These are phyloP conservation scores for Syrmaticus mikado DNA, from an alignment of 2,113 vertebrate genomes.

Conservation along the genomic window DNA sequence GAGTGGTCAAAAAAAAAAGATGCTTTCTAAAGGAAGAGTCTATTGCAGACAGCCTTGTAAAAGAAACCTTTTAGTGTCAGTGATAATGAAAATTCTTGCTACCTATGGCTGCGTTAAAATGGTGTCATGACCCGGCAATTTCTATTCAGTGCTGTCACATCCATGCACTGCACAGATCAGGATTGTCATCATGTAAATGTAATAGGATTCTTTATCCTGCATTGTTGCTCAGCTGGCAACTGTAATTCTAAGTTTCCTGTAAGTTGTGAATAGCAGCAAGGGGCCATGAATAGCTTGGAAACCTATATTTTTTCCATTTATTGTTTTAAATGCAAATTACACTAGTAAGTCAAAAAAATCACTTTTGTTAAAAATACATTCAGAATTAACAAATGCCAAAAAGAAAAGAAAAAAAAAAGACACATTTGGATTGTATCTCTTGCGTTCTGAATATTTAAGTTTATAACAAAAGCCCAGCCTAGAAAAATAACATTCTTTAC, in stretches of 20 bases:
- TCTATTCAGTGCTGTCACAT: slow-evolving; percentile 59
- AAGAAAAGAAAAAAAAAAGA: slow-evolving; percentile 58
- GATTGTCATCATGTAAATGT: slow-evolving; percentile 54
- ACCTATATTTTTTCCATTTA: slow-evolving; percentile 80
- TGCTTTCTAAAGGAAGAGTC: slow-evolving; percentile 46
- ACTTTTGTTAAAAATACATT: slow-evolving; percentile 88
- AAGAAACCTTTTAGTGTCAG: slow-evolving; percentile 57
- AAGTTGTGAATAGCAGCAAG: slow-evolving; percentile 51
- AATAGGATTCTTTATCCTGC: slow-evolving; percentile 40
- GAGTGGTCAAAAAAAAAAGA: slow-evolving; percentile 31
- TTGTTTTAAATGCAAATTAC: slow-evolving; percentile 87
- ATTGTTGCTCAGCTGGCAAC: slow-evolving; percentile 46
- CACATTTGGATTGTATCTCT: slow-evolving; percentile 82
- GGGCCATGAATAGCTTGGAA: slow-evolving; percentile 75
- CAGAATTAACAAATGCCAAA: slow-evolving; percentile 84
- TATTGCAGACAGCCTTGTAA: slow-evolving; percentile 46
- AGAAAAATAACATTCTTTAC: slow-evolving; percentile 88
- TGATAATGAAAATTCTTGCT: slow-evolving; percentile 65
- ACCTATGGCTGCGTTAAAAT: slow-evolving; percentile 66
- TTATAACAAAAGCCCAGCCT: slow-evolving; percentile 86
- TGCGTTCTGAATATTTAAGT: slow-evolving; percentile 82
- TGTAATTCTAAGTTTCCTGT: background rate
- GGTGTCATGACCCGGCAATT: slow-evolving; percentile 67
- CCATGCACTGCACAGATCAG: background rate
- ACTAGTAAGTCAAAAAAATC: slow-evolving; percentile 86